Evolutionary conservation across 2,113 vertebrate genomes (phyloP).

Genomic region (Atherinomorus stipes): DNA sequence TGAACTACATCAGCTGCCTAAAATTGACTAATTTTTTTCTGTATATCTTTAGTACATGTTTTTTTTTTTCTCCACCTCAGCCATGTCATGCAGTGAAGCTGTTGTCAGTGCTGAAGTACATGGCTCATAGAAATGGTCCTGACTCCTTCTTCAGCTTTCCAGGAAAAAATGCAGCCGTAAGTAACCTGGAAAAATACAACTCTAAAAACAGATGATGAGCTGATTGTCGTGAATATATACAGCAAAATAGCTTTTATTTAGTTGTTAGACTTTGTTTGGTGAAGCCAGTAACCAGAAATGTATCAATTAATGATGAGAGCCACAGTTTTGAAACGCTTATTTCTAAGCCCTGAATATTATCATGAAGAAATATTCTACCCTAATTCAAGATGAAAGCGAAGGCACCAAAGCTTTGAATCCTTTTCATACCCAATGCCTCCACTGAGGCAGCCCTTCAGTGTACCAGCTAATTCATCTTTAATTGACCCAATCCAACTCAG

Average conservation of each 20-base stretch:
- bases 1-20: background rate
- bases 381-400: background rate
- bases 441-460: conserved; percentile 12
- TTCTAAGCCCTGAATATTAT: background rate
- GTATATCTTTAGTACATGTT: conserved; percentile 6
- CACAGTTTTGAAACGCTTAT: background rate
- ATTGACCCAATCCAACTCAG: background rate
- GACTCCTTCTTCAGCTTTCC: conserved; percentile 99
- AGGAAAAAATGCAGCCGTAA: conserved; percentile 97
- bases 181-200: conserved; percentile 49
- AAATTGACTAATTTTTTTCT: conserved; percentile 50
- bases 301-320: background rate
- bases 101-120: conserved; percentile 93
- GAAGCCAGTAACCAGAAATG: background rate
- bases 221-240: no score
- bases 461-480: conserved; percentile 14
- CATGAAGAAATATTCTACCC: conserved; percentile 1
- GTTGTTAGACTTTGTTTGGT: background rate
- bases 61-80: conserved; percentile 69
- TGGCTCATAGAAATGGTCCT: conserved; percentile 94
- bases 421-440: conserved; percentile 9
- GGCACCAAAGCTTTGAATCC: conserved; percentile 11
- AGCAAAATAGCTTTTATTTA: background rate
- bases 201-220: background rate
- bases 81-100: conserved; percentile 96